phyloP scores from a whole-genome alignment of 2,797 vertebrate species.

The Gambusia yucatana region DNA sequence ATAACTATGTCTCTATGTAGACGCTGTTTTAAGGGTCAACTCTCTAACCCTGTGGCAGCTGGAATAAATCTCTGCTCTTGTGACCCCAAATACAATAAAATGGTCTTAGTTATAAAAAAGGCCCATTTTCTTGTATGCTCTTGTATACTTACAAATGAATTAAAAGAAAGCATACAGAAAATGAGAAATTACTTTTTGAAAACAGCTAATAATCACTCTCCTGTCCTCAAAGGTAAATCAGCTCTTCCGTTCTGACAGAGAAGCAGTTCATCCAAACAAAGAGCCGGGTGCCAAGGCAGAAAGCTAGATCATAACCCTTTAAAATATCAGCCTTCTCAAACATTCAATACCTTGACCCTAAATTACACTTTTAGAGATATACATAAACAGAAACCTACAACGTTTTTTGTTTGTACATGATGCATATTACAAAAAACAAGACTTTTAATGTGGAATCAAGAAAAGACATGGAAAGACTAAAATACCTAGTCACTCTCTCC shows the following conservation, averaged over 20 bases:
- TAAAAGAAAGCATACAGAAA: conserved; percentile 1
- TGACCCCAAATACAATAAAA: neutral
- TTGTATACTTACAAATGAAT: neutral
- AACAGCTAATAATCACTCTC: neutral
- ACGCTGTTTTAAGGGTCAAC: neutral
- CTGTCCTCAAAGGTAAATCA: conserved; percentile 1
- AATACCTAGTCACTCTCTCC: neutral
- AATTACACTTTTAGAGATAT: conserved; percentile 9
- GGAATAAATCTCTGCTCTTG: neutral
- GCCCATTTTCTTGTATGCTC: neutral
- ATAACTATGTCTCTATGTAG: conserved; percentile 1
- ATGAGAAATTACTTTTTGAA: neutral
- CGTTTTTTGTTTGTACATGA: neutral
- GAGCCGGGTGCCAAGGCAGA: conserved; percentile 45
- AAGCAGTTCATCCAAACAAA: conserved; percentile 49
- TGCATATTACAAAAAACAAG: neutral
- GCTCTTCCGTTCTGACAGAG: conserved; percentile 7
- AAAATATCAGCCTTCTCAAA: conserved; percentile 61
- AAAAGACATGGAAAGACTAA: neutral
- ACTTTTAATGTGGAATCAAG: neutral
- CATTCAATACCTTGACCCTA: neutral
- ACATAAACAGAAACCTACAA: conserved; percentile 49
- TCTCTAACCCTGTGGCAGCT: neutral
- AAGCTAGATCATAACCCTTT: conserved; percentile 51
- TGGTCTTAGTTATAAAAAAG: neutral